phyloP scores from a whole-genome alignment of 2,113 vertebrate species.

The Mionectes macconnelli region DNA sequence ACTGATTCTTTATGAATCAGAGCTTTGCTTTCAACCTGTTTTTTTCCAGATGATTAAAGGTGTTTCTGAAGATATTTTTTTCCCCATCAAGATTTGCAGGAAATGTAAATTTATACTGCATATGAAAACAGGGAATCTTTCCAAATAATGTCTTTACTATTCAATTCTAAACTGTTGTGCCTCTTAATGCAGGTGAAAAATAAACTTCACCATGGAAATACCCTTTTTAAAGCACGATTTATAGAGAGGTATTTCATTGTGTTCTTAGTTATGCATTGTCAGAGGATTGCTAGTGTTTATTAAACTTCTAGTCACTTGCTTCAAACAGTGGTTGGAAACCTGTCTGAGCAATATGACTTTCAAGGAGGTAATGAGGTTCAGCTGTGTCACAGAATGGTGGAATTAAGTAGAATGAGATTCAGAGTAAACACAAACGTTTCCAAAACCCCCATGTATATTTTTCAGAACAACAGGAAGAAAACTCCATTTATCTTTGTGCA shows the following conservation, averaged over 20 bases:
- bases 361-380: neutral
- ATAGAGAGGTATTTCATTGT: conserved; percentile 32
- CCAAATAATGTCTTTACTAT: conserved; percentile 58
- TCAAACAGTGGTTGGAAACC: conserved; percentile 15
- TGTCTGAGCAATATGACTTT: conserved; percentile 1
- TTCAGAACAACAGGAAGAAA: neutral
- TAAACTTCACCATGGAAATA: conserved; percentile 56
- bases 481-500: neutral
- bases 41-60: neutral
- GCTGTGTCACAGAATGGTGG: neutral
- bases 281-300: conserved; percentile 50
- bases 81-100: neutral
- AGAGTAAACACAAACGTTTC: neutral
- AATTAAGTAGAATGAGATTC: neutral
- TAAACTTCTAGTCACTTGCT: conserved; percentile 29
- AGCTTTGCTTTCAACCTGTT: neutral
- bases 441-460: neutral
- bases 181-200: conserved; percentile 64
- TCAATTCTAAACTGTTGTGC: conserved; percentile 54
- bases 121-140: conserved; percentile 36
- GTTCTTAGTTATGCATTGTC: conserved; percentile 45
- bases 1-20: neutral
- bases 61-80: neutral
- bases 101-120: neutral
- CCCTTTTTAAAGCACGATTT: conserved; percentile 62